A percentile compares a stretch with the other conserved stretches of the same genome.
Evolutionary conservation across 2,797 vertebrate species (phyloP).

Genomic region (Brachyalestes nurse): DNA sequence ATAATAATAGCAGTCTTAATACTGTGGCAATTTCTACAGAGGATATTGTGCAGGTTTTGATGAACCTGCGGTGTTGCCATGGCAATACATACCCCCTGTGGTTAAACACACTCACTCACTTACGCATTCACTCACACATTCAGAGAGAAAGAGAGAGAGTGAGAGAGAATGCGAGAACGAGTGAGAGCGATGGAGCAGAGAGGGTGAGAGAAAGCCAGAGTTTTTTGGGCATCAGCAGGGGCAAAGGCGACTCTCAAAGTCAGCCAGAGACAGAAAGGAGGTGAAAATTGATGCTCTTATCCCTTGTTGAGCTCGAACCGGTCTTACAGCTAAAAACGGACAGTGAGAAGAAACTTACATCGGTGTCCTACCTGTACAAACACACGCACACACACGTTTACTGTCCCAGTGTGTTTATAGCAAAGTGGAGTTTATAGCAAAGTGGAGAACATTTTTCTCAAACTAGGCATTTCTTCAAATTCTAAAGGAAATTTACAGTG

Average conservation of each 20-base stretch:
- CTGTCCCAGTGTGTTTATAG: not conserved
- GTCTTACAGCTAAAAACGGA: conserved; percentile 8
- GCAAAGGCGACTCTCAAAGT: conserved; percentile 33
- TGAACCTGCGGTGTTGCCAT: conserved; percentile 56
- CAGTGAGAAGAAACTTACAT: conserved; percentile 9
- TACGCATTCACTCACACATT: conserved; percentile 48
- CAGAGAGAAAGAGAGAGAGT: conserved; percentile 21
- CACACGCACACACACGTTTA: not conserved
- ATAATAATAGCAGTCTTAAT: conserved; percentile 46
- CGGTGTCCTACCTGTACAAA: not conserved
- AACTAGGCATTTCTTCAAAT: no score
- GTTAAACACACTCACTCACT: conserved; percentile 52
- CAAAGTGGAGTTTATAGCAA: not conserved
- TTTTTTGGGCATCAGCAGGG: conserved; percentile 26
- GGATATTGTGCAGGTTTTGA: conserved; percentile 49
- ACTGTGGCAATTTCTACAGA: conserved; percentile 52
- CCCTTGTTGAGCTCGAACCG: conserved; percentile 27
- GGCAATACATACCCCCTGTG: conserved; percentile 53
- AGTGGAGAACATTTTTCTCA: not conserved
- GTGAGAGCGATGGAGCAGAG: not conserved
- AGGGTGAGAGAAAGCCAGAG: conserved; percentile 13
- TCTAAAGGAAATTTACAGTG: no score
- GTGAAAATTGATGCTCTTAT: conserved; percentile 22
- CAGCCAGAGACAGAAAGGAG: conserved; percentile 21
- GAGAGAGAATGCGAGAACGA: not conserved